Evolutionary conservation across 2,888 invertebrate species (phyloP).

Genomic region (Mechanitis mazaeus): DNA sequence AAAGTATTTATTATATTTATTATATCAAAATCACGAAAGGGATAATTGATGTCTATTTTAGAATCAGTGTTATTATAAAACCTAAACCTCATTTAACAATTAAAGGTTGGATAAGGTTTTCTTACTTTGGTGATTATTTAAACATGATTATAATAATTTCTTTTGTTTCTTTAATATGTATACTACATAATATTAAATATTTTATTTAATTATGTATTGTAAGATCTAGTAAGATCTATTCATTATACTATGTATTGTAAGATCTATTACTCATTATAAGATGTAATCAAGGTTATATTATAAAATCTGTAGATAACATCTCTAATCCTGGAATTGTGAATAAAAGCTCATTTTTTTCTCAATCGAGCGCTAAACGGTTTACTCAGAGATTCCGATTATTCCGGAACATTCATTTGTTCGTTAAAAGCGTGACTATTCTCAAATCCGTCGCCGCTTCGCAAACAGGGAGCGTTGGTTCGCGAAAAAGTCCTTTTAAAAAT

Average conservation of each 20-base stretch:
- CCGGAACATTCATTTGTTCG: constrained; percentile 64
- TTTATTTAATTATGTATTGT: too few species aligned
- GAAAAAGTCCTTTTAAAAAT: constrained; percentile 77
- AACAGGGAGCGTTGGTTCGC: constrained; percentile 63
- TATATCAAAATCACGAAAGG: too few species aligned
- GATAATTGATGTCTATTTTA: neutral
- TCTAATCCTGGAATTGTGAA: constrained; percentile 24
- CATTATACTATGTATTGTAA: too few species aligned
- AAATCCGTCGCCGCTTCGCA: constrained; percentile 53
- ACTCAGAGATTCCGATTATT: constrained; percentile 59
- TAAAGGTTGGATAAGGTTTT: too few species aligned
- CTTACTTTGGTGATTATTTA: too few species aligned
- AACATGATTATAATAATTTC: too few species aligned
- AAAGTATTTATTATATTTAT: neutral
- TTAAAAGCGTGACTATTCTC: constrained; percentile 65
- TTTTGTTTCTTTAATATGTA: too few species aligned
- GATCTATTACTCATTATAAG: too few species aligned
- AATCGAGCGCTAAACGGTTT: constrained; percentile 61
- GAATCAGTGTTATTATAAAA: neutral
- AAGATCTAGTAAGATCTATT: too few species aligned
- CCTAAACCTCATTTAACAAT: too few species aligned
- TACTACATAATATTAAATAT: too few species aligned
- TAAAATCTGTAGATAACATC: neutral
- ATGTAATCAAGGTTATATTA: neutral
- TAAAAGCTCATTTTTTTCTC: constrained; percentile 33